phyloP scores from a whole-genome alignment of 2,797 vertebrate genomes.

The Carapus acus region DNA sequence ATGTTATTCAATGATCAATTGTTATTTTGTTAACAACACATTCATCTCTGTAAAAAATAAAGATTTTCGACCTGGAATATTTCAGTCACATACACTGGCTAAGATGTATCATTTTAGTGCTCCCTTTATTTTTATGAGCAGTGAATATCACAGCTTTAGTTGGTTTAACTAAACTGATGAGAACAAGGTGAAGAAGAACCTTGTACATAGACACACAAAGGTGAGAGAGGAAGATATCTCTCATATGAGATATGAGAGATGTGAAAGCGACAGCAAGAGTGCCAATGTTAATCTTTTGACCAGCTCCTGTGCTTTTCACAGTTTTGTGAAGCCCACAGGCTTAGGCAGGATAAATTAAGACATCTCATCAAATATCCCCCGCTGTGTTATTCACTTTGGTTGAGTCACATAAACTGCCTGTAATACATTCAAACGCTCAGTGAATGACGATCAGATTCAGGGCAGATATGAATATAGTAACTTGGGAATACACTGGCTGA shows the following conservation, averaged over 20 bases:
- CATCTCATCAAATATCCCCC: conserved; percentile 44
- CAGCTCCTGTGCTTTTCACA: conserved; percentile 33
- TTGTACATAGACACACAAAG: conserved; percentile 1
- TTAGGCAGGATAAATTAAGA: conserved; percentile 48
- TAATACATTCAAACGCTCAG: conserved; percentile 23
- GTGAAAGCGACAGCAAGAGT: neutral
- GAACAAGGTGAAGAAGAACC: too few relatives aligned
- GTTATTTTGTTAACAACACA: too few relatives aligned
- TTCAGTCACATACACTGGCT: too few relatives aligned
- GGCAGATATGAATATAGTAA: conserved; percentile 2
- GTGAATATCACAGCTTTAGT: too few relatives aligned
- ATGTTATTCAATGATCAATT: too few relatives aligned
- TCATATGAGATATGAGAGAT: too few relatives aligned
- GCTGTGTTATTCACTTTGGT: conserved; percentile 55
- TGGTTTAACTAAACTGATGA: too few relatives aligned
- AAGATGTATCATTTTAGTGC: too few relatives aligned
- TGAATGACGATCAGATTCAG: conserved; percentile 8
- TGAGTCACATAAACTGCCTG: conserved; percentile 36
- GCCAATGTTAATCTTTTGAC: conserved; percentile 4
- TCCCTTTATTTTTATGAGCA: too few relatives aligned
- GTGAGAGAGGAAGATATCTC: conserved; percentile 3
- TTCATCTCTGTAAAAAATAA: too few relatives aligned
- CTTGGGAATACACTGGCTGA: neutral
- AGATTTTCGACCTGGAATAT: too few relatives aligned
- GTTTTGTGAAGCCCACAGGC: conserved; percentile 36